Percentiles rank a stretch among this genome's conserved stretches.
These are phyloP conservation scores for Mythimna pallens DNA, from an alignment of 2,888 invertebrate genomes.

Conservation along the genomic window DNA sequence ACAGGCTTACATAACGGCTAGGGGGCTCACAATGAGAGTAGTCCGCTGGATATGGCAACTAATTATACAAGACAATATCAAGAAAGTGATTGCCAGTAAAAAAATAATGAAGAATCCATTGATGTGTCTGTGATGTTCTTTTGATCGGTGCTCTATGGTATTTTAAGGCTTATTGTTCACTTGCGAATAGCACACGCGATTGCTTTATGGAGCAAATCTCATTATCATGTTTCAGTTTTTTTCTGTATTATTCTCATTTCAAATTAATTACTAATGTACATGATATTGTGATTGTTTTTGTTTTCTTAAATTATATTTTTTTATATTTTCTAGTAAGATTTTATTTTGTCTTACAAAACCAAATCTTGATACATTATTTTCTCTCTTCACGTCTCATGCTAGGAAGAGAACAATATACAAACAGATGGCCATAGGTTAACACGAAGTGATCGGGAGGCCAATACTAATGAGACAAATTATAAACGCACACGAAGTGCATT, in stretches of 20 bases:
- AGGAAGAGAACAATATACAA: conserved; percentile 57
- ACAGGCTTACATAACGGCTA: conserved; percentile 61
- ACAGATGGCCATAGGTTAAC: conserved; percentile 61
- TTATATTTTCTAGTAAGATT: not conserved
- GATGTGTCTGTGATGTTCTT: conserved; percentile 47
- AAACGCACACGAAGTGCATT: conserved; percentile 56
- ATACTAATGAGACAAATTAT: conserved; percentile 68
- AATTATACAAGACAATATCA: conserved; percentile 59
- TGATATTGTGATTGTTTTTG: not conserved
- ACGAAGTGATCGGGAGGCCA: conserved; percentile 53
- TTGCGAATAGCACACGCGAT: conserved; percentile 18
- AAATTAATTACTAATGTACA: not conserved
- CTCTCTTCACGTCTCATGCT: conserved; percentile 32
- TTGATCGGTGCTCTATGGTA: conserved; percentile 51
- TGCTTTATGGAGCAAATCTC: conserved; percentile 7
- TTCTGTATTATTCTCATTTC: not conserved
- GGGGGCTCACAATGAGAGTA: conserved; percentile 54
- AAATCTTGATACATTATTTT: conserved; percentile 8
- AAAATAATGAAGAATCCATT: conserved; percentile 45
- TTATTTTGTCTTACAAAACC: not conserved
- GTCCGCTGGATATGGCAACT: conserved; percentile 62
- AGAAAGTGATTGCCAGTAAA: conserved; percentile 64
- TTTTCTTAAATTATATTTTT: not conserved
- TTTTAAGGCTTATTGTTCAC: conserved; percentile 47
- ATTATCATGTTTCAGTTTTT: conserved; percentile 11